Evolutionary conservation across 2,797 vertebrate species (phyloP), one percentile per base, ranked within the genome.

Genomic region (Myripristis jacobus): DNA sequence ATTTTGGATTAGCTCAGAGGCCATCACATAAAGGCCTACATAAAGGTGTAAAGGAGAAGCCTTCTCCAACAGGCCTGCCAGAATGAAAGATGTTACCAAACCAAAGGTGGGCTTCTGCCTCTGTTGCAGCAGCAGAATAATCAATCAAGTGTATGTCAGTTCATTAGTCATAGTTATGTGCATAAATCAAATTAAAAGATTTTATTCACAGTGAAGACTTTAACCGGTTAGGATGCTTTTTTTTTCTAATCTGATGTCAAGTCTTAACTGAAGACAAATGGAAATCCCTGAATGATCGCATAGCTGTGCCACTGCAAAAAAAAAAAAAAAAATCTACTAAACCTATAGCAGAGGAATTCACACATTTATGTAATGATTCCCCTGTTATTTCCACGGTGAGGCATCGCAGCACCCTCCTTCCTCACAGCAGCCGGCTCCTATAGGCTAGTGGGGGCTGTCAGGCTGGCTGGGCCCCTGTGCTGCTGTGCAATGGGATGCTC

Each of bases 401-500:
- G 77, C 81, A 66, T 88, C 81, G 70, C 41, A 3, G 9, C 79
- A 52, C 71, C 86, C 82, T 70, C 86, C 79, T 79, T 73, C 78
- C 73, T 9, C 4, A 18, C 25, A 62, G 70, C 66, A 79, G 77
- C 79, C 63, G 1, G 64, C 78, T 85, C 86, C 81, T 79, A 84
- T 85, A 89, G 89, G 87, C 86, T 82, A 55, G 48, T 60, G 10
- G 61, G 51, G 82, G 80, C 83, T 81, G 83, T 81, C 81, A 69
- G 82, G 75, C 81, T 68, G 81, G 77, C 86, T 82, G 88, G 86
- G 85, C 89, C 87, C 87, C 88, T 70, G 79, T 87, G 87, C 88
- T 89, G 89, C 91, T 90, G 88, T 91, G 91, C 89, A 84, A 87
- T 90, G 89, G 87, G 91, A 92, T 91, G 92, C 92, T 92, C 88